These are phyloP conservation scores for Steatocranus sp. DNA, from an alignment of 2,797 vertebrate genomes.

Conservation along the genomic window DNA sequence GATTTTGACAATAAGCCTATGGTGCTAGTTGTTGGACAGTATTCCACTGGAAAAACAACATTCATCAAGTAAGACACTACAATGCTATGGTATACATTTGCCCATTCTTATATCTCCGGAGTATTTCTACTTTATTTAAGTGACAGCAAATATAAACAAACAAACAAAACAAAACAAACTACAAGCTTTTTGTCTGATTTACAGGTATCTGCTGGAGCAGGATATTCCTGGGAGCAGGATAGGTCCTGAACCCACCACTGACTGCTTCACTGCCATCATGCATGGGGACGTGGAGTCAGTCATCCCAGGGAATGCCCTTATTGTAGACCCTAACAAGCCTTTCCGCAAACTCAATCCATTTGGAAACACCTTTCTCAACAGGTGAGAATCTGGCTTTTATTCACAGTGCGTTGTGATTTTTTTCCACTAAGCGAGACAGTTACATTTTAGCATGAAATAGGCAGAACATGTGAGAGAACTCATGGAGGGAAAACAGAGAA, in stretches of 20 bases:
- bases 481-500: neutral
- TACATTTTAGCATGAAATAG: neutral
- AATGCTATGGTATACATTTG: neutral
- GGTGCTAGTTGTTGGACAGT: conserved; percentile 93
- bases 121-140: neutral
- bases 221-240: conserved; percentile 90
- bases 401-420: neutral
- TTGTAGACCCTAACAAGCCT: conserved; percentile 91
- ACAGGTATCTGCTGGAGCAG: conserved; percentile 89
- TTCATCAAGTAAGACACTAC: conserved; percentile 83
- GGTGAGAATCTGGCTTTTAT: conserved; percentile 64
- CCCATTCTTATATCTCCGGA: neutral
- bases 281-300: conserved; percentile 85
- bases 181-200: neutral
- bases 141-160: neutral
- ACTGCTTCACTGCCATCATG: conserved; percentile 94
- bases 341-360: conserved; percentile 95
- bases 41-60: conserved; percentile 92
- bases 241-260: conserved; percentile 91
- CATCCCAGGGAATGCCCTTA: conserved; percentile 89
- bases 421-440: neutral
- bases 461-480: neutral
- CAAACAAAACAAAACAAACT: neutral
- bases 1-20: conserved; percentile 95
- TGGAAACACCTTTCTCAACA: conserved; percentile 93